These are phyloP conservation scores for Dicaeum eximium DNA, from an alignment of 2,113 vertebrate species.

Conservation along the genomic window DNA sequence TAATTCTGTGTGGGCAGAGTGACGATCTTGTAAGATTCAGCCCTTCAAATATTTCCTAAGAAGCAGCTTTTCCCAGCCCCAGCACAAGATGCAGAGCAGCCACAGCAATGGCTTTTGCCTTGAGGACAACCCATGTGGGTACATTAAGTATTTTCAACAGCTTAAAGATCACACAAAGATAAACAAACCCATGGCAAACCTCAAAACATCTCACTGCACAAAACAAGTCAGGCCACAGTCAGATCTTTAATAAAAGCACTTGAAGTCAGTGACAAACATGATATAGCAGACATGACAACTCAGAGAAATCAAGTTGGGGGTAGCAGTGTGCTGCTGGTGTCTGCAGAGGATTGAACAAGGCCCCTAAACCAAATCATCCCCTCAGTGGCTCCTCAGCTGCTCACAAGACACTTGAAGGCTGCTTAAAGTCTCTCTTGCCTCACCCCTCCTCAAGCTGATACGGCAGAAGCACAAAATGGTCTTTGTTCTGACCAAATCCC, in stretches of 20 bases:
- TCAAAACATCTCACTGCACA: background rate
- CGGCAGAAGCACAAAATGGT: background rate
- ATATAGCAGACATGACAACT: conserved; percentile 13
- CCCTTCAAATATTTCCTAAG: background rate
- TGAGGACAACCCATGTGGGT: background rate
- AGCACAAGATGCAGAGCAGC: background rate
- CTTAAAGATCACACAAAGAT: background rate
- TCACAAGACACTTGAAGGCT: background rate
- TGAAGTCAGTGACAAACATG: conserved; percentile 23
- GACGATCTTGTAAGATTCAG: background rate
- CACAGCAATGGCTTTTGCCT: background rate
- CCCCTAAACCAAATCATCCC: background rate
- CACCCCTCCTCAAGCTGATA: background rate
- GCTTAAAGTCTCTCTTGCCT: background rate
- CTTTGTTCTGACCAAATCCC: background rate
- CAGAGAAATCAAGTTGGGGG: background rate
- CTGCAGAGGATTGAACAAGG: background rate
- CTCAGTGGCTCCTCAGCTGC: background rate
- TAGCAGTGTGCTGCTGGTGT: conserved; percentile 12
- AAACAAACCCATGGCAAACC: background rate
- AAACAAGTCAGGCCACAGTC: conserved; percentile 27
- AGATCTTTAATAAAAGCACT: conserved; percentile 60
- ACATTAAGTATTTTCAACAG: background rate
- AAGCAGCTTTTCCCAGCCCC: background rate
- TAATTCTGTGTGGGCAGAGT: background rate